Evolutionary conservation across 2,113 vertebrate species (phyloP).

Genomic region (Rhinoderma darwinii): DNA sequence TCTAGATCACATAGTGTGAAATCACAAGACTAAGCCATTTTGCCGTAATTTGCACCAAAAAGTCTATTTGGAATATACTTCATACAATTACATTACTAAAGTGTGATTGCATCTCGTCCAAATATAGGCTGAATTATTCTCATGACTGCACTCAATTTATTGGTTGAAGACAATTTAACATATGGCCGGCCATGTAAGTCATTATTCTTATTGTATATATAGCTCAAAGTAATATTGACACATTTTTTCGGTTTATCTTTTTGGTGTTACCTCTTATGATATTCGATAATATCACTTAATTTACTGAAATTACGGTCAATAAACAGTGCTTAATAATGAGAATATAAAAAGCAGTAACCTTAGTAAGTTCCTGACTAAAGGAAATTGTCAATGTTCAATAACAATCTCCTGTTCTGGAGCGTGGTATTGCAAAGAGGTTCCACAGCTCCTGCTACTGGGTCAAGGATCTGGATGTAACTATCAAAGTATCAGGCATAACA

Average conservation of each 20-base stretch:
- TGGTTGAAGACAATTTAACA: conserved; percentile 17
- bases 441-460: not conserved
- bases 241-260: not conserved
- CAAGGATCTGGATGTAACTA: not conserved
- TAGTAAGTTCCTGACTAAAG: not conserved
- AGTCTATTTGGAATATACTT: not conserved
- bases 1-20: not conserved
- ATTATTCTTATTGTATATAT: conserved; percentile 8
- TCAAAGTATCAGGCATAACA: not conserved
- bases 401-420: not conserved
- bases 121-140: conserved; percentile 31
- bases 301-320: not conserved
- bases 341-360: not conserved
- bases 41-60: not conserved
- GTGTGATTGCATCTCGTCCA: not conserved
- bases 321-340: not conserved
- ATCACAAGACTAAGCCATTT: conserved; percentile 7
- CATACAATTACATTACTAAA: not conserved
- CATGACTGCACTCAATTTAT: conserved; percentile 33
- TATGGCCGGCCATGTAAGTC: conserved; percentile 23
- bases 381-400: not conserved
- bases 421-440: not conserved
- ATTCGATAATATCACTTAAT: not conserved
- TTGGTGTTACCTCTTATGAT: not conserved
- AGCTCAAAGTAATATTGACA: not conserved